Percentiles rank a stretch among this genome's conserved stretches.
Evolutionary conservation across 2,113 vertebrate genomes (phyloP).

Genomic region (Vicugna pacos): DNA sequence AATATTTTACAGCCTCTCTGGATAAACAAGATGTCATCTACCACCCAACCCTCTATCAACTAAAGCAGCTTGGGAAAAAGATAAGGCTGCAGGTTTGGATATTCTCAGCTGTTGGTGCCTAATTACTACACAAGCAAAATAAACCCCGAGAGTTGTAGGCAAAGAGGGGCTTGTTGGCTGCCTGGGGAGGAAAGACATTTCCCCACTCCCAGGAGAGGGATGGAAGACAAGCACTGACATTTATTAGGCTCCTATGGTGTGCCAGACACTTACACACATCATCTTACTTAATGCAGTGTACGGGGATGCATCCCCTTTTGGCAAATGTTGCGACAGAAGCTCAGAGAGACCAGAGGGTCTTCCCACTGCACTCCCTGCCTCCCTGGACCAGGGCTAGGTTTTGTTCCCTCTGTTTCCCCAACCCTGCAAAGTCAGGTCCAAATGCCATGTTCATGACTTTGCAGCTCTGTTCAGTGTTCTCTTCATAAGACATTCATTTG

Average conservation of each 20-base stretch:
- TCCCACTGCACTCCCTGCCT: not conserved
- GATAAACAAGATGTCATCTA: conserved; percentile 81
- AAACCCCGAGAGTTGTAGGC: conserved; percentile 80
- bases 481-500: conserved; percentile 79
- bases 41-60: conserved; percentile 78
- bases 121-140: conserved; percentile 84
- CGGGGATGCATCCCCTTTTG: not conserved
- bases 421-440: conserved; percentile 50
- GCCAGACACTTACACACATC: not conserved
- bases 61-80: conserved; percentile 75
- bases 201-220: not conserved
- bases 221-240: not conserved
- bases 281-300: not conserved
- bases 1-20: conserved; percentile 73
- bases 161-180: conserved; percentile 65
- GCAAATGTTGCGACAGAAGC: conserved; percentile 34
- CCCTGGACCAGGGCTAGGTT: not conserved
- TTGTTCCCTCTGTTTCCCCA: not conserved
- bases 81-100: conserved; percentile 67
- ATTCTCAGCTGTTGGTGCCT: conserved; percentile 80
- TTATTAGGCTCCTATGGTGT: conserved; percentile 8
- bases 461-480: conserved; percentile 79
- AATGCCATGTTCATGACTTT: conserved; percentile 51
- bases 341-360: not conserved
- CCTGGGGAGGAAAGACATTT: not conserved